Percentiles rank a stretch among this genome's conserved stretches.
Conservation (phyloP, 2,888 invertebrate species). For the Mechanitis mazaeus region DNA sequence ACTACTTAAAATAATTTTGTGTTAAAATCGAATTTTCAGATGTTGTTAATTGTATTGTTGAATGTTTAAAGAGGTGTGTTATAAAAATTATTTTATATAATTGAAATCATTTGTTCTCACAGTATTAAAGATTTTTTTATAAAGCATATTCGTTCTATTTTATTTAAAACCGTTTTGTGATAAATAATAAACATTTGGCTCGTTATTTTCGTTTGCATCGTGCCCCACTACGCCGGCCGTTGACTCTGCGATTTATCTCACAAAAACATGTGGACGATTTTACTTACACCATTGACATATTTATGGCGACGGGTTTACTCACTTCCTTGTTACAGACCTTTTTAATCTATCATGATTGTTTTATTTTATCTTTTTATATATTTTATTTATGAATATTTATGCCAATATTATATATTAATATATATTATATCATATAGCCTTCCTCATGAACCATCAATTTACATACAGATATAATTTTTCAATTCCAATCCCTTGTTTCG, state of each 20-base stretch:
- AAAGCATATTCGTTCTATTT: constrained; percentile 1
- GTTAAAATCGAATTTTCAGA: too few relatives aligned
- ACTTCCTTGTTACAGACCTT: constrained; percentile 3
- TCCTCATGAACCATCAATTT: too few relatives aligned
- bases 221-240: constrained; percentile 32
- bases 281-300: constrained; percentile 34
- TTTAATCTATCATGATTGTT: background rate
- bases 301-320: constrained; percentile 26
- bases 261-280: constrained; percentile 28
- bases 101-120: background rate
- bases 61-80: too few relatives aligned
- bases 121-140: background rate
- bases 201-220: constrained; percentile 22
- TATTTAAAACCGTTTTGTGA: constrained; percentile 8
- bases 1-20: too few relatives aligned
- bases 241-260: constrained; percentile 32
- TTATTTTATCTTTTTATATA: too few relatives aligned
- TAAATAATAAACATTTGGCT: constrained; percentile 18
- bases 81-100: too few relatives aligned
- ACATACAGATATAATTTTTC: too few relatives aligned
- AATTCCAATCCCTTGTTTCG: too few relatives aligned
- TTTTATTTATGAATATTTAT: too few relatives aligned
- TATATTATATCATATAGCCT: too few relatives aligned
- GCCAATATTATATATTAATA: too few relatives aligned
- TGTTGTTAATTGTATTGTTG: too few relatives aligned